phyloP scores from a whole-genome alignment of 2,113 vertebrate genomes.

The Pangasianodon hypophthalmus region DNA sequence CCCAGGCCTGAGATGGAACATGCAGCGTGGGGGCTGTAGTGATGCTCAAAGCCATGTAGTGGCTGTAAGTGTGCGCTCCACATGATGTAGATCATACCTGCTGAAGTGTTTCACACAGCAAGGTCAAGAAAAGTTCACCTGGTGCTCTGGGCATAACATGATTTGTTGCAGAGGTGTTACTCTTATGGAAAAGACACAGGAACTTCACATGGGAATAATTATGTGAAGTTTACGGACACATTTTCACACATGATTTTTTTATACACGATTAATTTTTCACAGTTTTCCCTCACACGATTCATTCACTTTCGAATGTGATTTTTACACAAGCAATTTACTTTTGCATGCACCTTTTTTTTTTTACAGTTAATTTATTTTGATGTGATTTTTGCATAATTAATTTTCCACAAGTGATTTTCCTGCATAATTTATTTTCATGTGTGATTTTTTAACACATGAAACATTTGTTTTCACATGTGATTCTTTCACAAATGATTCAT shows the following conservation, averaged over 20 bases:
- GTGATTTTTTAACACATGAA: not conserved
- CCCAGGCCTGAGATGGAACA: not conserved
- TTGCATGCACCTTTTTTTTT: not conserved
- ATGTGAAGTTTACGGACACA: not conserved
- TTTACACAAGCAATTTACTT: not conserved
- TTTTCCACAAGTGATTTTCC: not conserved
- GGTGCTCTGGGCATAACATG: not conserved
- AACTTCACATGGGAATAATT: not conserved
- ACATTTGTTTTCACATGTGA: not conserved
- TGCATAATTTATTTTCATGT: not conserved
- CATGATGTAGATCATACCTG: not conserved
- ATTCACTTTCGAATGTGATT: not conserved
- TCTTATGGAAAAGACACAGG: not conserved
- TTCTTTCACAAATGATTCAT: not conserved
- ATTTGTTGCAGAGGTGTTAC: not conserved
- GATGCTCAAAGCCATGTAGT: not conserved
- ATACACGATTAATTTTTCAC: not conserved
- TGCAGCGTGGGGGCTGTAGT: not conserved
- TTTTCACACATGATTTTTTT: not conserved
- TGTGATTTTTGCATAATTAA: too few relatives aligned
- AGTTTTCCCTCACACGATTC: not conserved
- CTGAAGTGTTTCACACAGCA: conserved; percentile 15
- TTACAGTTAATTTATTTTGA: too few relatives aligned
- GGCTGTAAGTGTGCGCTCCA: not conserved
- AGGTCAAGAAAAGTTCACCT: conserved; percentile 28